These are phyloP conservation scores for Girardia tigrina DNA, from an alignment of 2,888 invertebrate genomes.

Conservation along the genomic window DNA sequence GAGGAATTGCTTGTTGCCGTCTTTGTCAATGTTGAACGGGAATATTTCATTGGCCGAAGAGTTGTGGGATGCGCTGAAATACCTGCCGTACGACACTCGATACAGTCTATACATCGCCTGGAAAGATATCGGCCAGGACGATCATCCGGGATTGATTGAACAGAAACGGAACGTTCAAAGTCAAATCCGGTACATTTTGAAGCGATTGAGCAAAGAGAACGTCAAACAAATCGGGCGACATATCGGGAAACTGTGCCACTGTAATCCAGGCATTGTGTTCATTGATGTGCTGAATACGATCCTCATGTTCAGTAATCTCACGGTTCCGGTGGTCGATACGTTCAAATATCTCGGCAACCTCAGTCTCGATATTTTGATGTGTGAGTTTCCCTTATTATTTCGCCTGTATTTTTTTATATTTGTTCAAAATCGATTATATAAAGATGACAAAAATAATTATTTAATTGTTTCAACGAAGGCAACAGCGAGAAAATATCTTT, in stretches of 20 bases:
- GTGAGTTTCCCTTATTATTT: constrained; percentile 44
- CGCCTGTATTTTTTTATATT: no score
- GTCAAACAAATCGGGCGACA: constrained; percentile 86
- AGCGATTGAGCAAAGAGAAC: constrained; percentile 76
- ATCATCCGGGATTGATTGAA: constrained; percentile 23
- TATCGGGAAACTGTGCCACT: constrained; percentile 88
- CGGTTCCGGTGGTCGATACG: constrained; percentile 88
- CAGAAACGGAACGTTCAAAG: neutral
- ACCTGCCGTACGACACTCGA: constrained; percentile 50
- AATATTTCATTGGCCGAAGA: constrained; percentile 93
- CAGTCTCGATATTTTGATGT: constrained; percentile 86
- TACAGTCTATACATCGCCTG: constrained; percentile 38
- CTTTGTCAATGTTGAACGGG: constrained; percentile 74
- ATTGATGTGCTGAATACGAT: constrained; percentile 37
- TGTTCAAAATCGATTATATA: no score
- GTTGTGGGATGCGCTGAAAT: constrained; percentile 65
- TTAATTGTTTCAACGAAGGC: no score
- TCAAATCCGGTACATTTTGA: constrained; percentile 39
- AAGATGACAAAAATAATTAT: no score
- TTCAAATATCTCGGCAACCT: constrained; percentile 83
- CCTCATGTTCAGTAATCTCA: constrained; percentile 65
- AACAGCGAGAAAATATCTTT: no score
- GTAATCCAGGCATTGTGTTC: constrained; percentile 82
- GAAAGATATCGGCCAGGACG: neutral
- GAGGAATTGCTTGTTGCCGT: constrained; percentile 75